Percentiles rank a stretch among this genome's conserved stretches.
These are phyloP conservation scores for Augochlorella aurata DNA, from an alignment of 2,888 invertebrate species.

Conservation along the genomic window DNA sequence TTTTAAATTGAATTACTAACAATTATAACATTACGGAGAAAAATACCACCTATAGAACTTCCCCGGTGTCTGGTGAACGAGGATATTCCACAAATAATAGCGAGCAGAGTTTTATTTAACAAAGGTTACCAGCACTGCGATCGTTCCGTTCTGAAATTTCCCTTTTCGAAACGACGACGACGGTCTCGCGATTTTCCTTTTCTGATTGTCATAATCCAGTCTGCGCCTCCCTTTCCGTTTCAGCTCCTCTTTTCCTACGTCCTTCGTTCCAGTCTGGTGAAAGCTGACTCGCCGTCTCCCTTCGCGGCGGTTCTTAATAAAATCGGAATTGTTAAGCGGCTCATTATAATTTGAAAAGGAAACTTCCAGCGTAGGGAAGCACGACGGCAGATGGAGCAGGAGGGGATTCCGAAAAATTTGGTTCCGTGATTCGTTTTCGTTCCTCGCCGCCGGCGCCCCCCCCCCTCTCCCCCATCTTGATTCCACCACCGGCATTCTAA, in stretches of 20 bases:
- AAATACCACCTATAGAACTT: too few species aligned
- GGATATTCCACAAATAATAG: not conserved
- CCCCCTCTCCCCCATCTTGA: not conserved
- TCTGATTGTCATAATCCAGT: slow-evolving; percentile 48
- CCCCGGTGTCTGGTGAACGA: too few species aligned
- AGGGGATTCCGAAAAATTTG: slow-evolving; percentile 28
- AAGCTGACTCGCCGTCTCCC: slow-evolving; percentile 33
- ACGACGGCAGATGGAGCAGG: slow-evolving; percentile 5
- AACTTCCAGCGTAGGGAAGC: slow-evolving; percentile 37
- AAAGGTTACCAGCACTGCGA: not conserved
- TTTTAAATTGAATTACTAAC: too few species aligned
- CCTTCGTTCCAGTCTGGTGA: slow-evolving; percentile 56
- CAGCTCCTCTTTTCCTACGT: slow-evolving; percentile 26
- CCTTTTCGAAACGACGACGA: slow-evolving; percentile 25
- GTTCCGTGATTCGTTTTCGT: not conserved
- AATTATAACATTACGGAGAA: too few species aligned
- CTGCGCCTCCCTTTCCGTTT: slow-evolving; percentile 44
- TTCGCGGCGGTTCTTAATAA: slow-evolving; percentile 63
- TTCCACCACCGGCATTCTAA: slow-evolving; percentile 1
- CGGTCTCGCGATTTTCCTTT: slow-evolving; percentile 34
- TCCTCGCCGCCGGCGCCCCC: not conserved
- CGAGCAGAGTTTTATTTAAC: too few species aligned
- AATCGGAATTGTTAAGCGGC: slow-evolving; percentile 72
- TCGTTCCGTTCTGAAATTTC: slow-evolving; percentile 26
- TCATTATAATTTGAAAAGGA: slow-evolving; percentile 69